A percentile compares a stretch with the other conserved stretches of the same genome.
Conservation (phyloP, 2,113 vertebrate genomes). For the Gorsachius goisagi region DNA sequence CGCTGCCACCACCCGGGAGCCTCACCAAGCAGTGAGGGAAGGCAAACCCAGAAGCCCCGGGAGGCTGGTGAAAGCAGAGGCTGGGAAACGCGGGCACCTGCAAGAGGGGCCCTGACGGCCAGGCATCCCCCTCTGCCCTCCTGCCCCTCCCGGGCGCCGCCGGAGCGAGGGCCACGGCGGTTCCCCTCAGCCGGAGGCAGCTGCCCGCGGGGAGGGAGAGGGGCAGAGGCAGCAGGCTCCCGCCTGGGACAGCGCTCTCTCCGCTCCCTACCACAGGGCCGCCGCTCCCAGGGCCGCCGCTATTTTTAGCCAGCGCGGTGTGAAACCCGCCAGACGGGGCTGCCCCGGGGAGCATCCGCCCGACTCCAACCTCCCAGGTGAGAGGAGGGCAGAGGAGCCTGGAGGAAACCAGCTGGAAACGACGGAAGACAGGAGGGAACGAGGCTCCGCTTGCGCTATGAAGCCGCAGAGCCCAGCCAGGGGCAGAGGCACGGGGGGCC, state of each 20-base stretch:
- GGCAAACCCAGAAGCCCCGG: neutral
- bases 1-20: neutral
- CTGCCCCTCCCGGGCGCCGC: too few relatives aligned
- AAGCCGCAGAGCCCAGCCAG: too few relatives aligned
- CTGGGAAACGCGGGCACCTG: neutral
- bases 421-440: too few relatives aligned
- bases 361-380: neutral
- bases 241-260: neutral
- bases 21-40: fast-evolving
- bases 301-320: fast-evolving
- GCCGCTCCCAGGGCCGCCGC: neutral
- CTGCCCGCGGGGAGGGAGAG: too few relatives aligned
- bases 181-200: neutral
- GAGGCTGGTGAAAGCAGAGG: neutral
- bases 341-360: neutral
- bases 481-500: neutral
- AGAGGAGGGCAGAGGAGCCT: too few relatives aligned
- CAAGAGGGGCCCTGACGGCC: neutral
- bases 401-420: neutral
- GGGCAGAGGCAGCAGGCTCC: neutral
- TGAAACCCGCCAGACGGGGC: neutral
- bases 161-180: neutral
- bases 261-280: fast-evolving
- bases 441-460: neutral
- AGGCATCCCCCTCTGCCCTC: fast-evolving